Evolutionary conservation across 2,113 vertebrate genomes (phyloP), one percentile per base, ranked within the genome.

Genomic region (Spilogale gracilis): DNA sequence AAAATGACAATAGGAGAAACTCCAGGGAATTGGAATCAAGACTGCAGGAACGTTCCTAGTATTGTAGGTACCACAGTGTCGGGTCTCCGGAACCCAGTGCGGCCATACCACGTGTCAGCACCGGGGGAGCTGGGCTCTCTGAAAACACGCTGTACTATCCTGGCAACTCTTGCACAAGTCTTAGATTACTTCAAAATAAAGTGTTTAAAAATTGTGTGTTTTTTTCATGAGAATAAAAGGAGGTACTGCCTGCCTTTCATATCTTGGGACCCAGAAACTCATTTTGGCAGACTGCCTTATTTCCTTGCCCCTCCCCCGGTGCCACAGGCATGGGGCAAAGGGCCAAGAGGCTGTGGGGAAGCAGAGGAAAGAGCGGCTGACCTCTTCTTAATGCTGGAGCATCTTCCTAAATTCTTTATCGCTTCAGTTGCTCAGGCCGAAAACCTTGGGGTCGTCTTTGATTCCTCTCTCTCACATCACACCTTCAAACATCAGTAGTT

Each of bases 121-220:
- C 0, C 1, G 11, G 9, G 83, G 78, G 5, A 9, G 78, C 67
- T 1, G 27, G n/a, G 50, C 9, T 0, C 16, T 13, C 2, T 2
- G n/a, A 63, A 91, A 25, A 65, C 63, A 50, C 63, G 5, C 63
- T 43, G 56, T 6, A 3, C 67, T n/a, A 2, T 10, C 45, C 48
- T 3, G 71, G 25, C 25, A 38, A 16, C 45, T 67, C 56, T 91
- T 63, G 56, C 21, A 21, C 7, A 8, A 38, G 23, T 45, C 54
- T 61, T 5, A 54, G 38, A 43, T 8, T 18, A 50, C n/a, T 79
- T 43, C 43, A 74, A 65, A 30, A 76, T 12, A 43, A 85, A 82
- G 82, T 11, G 89, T n/a, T 85, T 48, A 61, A 58, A 74, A 50
- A 69, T 5, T 0, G 2, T 50, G 21, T 9, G 13, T 20, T 88